Conservation (phyloP, 2,797 vertebrate genomes). For the Stomatorhinus walkeri region DNA sequence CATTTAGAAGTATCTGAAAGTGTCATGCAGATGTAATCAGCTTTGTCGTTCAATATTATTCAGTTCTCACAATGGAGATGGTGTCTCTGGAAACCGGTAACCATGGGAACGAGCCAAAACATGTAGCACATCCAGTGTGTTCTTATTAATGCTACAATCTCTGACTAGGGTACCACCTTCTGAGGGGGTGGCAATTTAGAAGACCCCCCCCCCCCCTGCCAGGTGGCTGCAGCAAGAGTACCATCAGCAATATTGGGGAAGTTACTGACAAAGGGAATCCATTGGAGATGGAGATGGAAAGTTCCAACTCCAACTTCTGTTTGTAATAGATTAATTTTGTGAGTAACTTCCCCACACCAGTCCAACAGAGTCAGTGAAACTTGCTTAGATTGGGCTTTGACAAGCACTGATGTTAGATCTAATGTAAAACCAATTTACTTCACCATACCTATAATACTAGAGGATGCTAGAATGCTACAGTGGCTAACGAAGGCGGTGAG, state of each 20-base stretch:
- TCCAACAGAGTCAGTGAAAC: background rate
- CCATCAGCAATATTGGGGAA: background rate
- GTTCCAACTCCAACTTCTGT: background rate
- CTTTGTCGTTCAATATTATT: conserved; percentile 50
- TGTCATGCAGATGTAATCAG: conserved; percentile 57
- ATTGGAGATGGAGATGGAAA: background rate
- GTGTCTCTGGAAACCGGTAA: conserved; percentile 20
- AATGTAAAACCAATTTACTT: background rate
- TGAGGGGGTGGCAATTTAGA: background rate
- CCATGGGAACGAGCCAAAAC: conserved; percentile 37
- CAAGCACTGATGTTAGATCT: background rate
- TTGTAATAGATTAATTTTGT: background rate
- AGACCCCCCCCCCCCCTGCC: background rate
- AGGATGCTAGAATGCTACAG: background rate
- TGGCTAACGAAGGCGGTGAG: background rate
- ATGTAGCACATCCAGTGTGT: conserved; percentile 21
- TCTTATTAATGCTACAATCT: background rate
- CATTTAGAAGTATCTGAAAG: conserved; percentile 40
- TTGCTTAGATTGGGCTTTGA: background rate
- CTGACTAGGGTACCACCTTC: background rate
- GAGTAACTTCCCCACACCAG: background rate
- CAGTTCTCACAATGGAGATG: conserved; percentile 44
- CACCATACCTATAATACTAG: background rate
- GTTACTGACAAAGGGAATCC: background rate
- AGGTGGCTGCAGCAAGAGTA: background rate